Conservation (phyloP, 2,888 invertebrate species). For the Himalopsyche anomala region DNA sequence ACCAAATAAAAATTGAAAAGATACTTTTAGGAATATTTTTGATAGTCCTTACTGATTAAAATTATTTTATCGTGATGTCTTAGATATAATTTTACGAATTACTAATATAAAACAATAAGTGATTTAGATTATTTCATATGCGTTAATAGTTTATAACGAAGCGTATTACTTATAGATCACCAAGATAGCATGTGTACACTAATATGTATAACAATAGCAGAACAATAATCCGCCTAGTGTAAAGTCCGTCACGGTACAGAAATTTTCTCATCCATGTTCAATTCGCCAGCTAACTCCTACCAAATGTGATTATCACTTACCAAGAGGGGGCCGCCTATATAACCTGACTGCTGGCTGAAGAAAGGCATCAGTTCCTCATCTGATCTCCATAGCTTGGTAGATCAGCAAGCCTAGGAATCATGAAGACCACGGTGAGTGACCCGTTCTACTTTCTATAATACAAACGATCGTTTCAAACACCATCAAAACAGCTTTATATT, state of each 20-base stretch:
- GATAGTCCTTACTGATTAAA: too few species aligned
- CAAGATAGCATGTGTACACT: background rate
- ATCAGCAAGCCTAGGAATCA: conserved; percentile 34
- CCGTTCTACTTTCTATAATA: background rate
- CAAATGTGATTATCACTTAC: conserved; percentile 3
- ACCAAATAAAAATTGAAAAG: too few species aligned
- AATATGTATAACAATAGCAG: background rate
- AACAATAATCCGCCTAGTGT: background rate
- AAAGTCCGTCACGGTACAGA: conserved; percentile 12
- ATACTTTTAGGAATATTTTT: too few species aligned
- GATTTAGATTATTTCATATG: too few species aligned
- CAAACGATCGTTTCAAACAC: too few species aligned
- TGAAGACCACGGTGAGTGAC: conserved; percentile 30
- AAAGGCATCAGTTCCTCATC: conserved; percentile 61
- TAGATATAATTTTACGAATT: too few species aligned
- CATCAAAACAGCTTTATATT: too few species aligned
- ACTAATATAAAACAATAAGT: too few species aligned
- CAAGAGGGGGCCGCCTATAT: conserved; percentile 22
- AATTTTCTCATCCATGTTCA: conserved; percentile 1
- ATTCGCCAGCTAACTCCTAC: conserved; percentile 11
- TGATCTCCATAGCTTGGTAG: conserved; percentile 59
- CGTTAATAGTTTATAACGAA: too few species aligned
- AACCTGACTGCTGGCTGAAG: conserved; percentile 11
- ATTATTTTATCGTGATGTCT: too few species aligned
- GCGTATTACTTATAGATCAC: background rate